Conservation (phyloP, 2,888 invertebrate genomes). For the Spicauda simplicius region DNA sequence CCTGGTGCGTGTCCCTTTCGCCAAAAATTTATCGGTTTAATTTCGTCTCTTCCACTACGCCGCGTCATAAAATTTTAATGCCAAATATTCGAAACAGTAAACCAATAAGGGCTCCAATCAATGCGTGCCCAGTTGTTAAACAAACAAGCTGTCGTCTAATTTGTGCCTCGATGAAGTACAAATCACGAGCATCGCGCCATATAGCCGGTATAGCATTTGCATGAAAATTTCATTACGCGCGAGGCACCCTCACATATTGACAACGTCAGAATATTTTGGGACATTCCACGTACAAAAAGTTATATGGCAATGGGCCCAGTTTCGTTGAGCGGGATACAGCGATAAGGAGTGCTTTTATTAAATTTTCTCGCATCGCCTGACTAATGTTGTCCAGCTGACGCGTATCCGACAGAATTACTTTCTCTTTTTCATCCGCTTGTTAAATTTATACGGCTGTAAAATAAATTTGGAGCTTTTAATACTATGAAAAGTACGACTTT, state of each 20-base stretch:
- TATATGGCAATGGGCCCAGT: conserved; percentile 47
- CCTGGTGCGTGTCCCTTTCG: too few relatives aligned
- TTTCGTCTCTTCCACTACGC: conserved; percentile 2
- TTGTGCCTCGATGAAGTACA: conserved; percentile 34
- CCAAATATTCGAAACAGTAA: conserved; percentile 22
- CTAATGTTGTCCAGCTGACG: conserved; percentile 81
- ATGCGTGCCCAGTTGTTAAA: conserved; percentile 29
- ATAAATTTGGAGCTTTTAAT: conserved; percentile 48
- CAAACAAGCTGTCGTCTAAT: conserved; percentile 35
- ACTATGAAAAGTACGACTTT: conserved; percentile 11
- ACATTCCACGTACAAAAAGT: conserved; percentile 46
- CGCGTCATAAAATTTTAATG: conserved; percentile 26
- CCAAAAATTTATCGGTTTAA: conserved; percentile 8
- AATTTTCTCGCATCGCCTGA: conserved; percentile 80
- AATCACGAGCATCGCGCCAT: conserved; percentile 39
- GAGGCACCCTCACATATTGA: conserved; percentile 46
- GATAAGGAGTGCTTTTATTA: conserved; percentile 79
- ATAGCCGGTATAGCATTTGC: conserved; percentile 43
- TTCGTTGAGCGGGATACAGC: conserved; percentile 50
- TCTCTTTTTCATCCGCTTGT: conserved; percentile 64
- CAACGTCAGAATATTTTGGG: conserved; percentile 46
- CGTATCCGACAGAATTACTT: conserved; percentile 67
- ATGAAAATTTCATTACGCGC: conserved; percentile 49
- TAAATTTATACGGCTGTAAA: conserved; percentile 58
- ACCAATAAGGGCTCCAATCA: conserved; percentile 33